A percentile compares a stretch with the other conserved stretches of the same genome.
phyloP scores from a whole-genome alignment of 2,113 vertebrate species.

The Oreochromis aureus region DNA sequence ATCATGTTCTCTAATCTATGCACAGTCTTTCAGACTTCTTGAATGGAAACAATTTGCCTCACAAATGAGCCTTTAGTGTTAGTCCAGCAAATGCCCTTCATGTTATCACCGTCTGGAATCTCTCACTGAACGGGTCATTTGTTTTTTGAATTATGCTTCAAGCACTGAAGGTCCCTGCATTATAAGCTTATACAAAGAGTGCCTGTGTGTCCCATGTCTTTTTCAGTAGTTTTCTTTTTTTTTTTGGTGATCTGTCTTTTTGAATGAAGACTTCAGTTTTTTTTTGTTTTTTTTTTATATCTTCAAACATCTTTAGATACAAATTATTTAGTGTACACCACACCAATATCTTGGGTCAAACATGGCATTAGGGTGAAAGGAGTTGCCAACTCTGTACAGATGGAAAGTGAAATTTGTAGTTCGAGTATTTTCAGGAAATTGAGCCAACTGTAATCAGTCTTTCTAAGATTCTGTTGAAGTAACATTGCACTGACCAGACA shows the following conservation, averaged over 20 bases:
- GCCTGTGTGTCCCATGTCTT: conserved; percentile 21
- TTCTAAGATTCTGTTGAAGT: background rate
- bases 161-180: conserved; percentile 53
- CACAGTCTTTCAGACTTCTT: conserved; percentile 28
- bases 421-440: background rate
- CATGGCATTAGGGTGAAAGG: background rate
- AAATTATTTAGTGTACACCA: background rate
- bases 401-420: background rate
- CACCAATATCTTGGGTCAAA: background rate
- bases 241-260: background rate
- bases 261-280: background rate
- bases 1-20: conserved; percentile 12
- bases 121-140: conserved; percentile 56
- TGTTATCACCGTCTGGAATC: conserved; percentile 57
- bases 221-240: background rate
- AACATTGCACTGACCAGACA: background rate
- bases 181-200: conserved; percentile 42
- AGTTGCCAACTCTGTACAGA: background rate
- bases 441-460: background rate
- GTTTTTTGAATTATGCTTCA: conserved; percentile 54
- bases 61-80: conserved; percentile 55
- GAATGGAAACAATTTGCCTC: conserved; percentile 65
- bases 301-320: conserved; percentile 3
- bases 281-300: background rate
- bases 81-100: conserved; percentile 44